These are phyloP conservation scores for Heliconius nattereri DNA, from an alignment of 1,140 invertebrate genomes.

Conservation along the genomic window DNA sequence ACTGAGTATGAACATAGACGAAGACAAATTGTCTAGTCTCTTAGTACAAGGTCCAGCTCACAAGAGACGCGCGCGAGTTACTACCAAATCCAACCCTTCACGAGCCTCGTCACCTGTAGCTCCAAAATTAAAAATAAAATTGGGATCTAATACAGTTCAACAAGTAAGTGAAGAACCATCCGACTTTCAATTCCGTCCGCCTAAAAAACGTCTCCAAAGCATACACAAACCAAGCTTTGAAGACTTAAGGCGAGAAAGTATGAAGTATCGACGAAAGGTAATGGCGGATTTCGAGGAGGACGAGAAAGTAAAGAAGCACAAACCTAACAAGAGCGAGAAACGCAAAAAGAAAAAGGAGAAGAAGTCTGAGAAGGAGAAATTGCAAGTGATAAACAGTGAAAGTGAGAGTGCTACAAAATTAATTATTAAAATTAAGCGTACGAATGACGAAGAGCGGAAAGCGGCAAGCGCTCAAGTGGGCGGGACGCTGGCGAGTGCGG, in stretches of 20 bases:
- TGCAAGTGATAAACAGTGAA: slow-evolving; percentile 83
- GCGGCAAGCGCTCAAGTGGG: slow-evolving; percentile 36
- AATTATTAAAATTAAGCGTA: slow-evolving; percentile 80
- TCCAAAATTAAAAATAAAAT: slow-evolving; percentile 92
- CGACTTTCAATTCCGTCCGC: slow-evolving; percentile 84
- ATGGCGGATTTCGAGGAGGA: slow-evolving; percentile 88
- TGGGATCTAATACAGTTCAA: slow-evolving; percentile 83
- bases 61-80: slow-evolving; percentile 81
- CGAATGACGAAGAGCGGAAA: slow-evolving; percentile 58
- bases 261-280: slow-evolving; percentile 92
- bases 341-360: slow-evolving; percentile 86
- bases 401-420: slow-evolving; percentile 85
- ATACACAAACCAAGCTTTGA: slow-evolving; percentile 85
- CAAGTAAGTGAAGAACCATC: slow-evolving; percentile 79
- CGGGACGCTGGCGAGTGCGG: slow-evolving; percentile 46
- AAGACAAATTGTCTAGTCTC: slow-evolving; percentile 66
- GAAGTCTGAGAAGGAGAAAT: slow-evolving; percentile 82
- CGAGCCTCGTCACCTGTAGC: slow-evolving; percentile 68
- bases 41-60: slow-evolving; percentile 64
- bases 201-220: slow-evolving; percentile 88
- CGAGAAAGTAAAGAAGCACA: slow-evolving; percentile 82
- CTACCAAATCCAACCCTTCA: slow-evolving; percentile 67
- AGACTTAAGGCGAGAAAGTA: slow-evolving; percentile 90
- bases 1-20: slow-evolving; percentile 73
- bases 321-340: slow-evolving; percentile 83